Base-by-base conservation (phyloP, 2,888 invertebrate genomes). In the Tetranychus piercei region DNA sequence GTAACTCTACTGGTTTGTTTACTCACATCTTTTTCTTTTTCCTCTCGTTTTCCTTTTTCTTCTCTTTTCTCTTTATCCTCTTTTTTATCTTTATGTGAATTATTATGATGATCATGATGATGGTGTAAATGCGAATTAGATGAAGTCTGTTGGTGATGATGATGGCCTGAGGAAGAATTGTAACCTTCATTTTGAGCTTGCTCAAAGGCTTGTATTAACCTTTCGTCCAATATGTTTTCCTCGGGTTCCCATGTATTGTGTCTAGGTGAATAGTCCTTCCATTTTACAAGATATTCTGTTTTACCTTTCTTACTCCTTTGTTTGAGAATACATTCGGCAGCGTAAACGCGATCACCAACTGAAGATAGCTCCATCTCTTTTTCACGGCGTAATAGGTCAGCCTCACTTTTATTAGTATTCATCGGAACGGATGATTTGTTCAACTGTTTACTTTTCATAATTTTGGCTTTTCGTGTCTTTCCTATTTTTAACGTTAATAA, bases 221-320 rank as follows among this genome's bases (percentile, higher is more conserved):
- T 87, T 73, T 87, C 88, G 84, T 95, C 95, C 78, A 96, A 86
- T 79, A 96, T 96, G 83, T 96, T 96, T 82, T 93, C 94, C 84
- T 94, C 94, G 73, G 96, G 96, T 84, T 96, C 96, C 96, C 96
- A 96, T 67, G 96, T 95, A 84, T 93, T 95, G 81, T 87, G 85
- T 80, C 87, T 87, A 80, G 8, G 78, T 45, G 71, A 75, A 76
- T 72, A 77, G 79, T 94, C 94, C 86, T 94, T 94, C 96, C 95
- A 96, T 87, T 96, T 95, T 76, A 96, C 94, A 82, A 90, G 89
- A 84, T 93, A 96, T 84, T 96, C 94, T 81, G 92, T 89, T 83
- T 87, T 87, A 87, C 94, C 94, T 89, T 90, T 90, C 86, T 91
- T 89, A 85, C 90, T 88, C 83, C 94, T 88, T 85, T 92, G 93